Evolutionary conservation across 1,140 invertebrate species (phyloP), one percentile per base, ranked within the genome.

Genomic region (Leptopilina clavipes): DNA sequence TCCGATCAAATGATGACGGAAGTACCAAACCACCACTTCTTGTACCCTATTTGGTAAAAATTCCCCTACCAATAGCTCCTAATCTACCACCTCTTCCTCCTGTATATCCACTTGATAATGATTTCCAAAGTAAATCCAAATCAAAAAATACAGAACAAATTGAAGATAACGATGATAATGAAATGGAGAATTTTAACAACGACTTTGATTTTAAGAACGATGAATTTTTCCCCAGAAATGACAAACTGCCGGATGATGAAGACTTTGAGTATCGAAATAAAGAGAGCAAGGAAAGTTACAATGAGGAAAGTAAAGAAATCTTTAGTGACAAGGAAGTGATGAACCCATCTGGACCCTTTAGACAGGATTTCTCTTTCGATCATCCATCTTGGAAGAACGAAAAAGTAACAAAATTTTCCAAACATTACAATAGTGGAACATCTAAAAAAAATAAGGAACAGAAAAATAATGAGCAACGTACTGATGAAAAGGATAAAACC

Each of bases 351-450:
- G 75, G 22, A 3, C 52, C 45, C 43, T 72, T 78, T 10, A 74
- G 17, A 18, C 56, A 70, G 1, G 14, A 81, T 11, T 73, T 70
- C 19, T 82, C 81, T 44, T 56, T 84, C 3, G 79, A 78, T 0
- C 84, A 86, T 22, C 85, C 84, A 0, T 44, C 79, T 3, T 86
- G 84, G 85, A 79, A 83, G 14, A 73, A 84, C 31, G 72, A 83
- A n/a, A 81, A 88, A 14, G 78, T 83, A 7, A 71, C 82, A 0
- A 75, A 80, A 56, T 18, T 83, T 0, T 22, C 74, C 0, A 25
- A n/a, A 1, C 37, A 54, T 0, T n/a, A 73, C 7, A 71, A 31
- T 11, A 76, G 19, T 40, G 12, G 18, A 1, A 71, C 72, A n/a
- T 81, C 71, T 59, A 59, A 56, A 7, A 75, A 77, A 0, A 71